Conservation (phyloP, 2,113 vertebrate species). For the Scomber colias region DNA sequence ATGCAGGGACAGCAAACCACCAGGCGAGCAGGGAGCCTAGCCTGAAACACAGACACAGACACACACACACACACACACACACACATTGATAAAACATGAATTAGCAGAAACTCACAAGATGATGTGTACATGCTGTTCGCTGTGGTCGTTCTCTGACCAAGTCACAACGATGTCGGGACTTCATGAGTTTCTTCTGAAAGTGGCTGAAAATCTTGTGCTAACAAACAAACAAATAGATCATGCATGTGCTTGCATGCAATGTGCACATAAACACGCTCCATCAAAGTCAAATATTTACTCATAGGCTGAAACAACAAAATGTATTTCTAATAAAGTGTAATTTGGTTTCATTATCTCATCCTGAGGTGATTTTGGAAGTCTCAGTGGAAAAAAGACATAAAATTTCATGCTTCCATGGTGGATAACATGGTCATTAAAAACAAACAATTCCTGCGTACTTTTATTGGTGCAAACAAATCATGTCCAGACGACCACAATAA, state of each 20-base stretch:
- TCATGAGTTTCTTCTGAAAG: slow-evolving; percentile 26
- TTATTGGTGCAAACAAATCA: slow-evolving; percentile 77
- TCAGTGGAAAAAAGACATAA: slow-evolving; percentile 69
- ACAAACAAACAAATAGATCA: slow-evolving; percentile 31
- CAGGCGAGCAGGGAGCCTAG: slow-evolving; percentile 29
- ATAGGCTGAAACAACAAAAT: slow-evolving; percentile 44
- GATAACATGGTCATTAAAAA: slow-evolving; percentile 72
- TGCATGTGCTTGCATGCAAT: slow-evolving; percentile 37
- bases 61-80: slow-evolving; percentile 16
- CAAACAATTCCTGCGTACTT: slow-evolving; percentile 66
- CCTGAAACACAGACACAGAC: slow-evolving; percentile 2
- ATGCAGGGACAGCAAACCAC: slow-evolving; percentile 50
- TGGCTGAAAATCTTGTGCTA: slow-evolving; percentile 12
- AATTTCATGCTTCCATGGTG: slow-evolving; percentile 73
- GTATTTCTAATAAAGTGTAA: slow-evolving; percentile 50
- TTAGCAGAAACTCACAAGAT: slow-evolving; percentile 39
- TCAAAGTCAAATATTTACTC: slow-evolving; percentile 50
- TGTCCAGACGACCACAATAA: slow-evolving; percentile 64
- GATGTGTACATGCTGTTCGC: slow-evolving; percentile 38
- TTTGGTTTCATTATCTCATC: slow-evolving; percentile 57
- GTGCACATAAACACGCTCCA: slow-evolving; percentile 22
- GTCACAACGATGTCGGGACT: slow-evolving; percentile 32
- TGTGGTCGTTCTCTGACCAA: slow-evolving; percentile 42
- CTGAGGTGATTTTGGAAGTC: slow-evolving; percentile 59
- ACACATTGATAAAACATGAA: slow-evolving; percentile 21